These are phyloP conservation scores for Pararge aegeria DNA, from an alignment of 1,140 invertebrate genomes.

Conservation along the genomic window DNA sequence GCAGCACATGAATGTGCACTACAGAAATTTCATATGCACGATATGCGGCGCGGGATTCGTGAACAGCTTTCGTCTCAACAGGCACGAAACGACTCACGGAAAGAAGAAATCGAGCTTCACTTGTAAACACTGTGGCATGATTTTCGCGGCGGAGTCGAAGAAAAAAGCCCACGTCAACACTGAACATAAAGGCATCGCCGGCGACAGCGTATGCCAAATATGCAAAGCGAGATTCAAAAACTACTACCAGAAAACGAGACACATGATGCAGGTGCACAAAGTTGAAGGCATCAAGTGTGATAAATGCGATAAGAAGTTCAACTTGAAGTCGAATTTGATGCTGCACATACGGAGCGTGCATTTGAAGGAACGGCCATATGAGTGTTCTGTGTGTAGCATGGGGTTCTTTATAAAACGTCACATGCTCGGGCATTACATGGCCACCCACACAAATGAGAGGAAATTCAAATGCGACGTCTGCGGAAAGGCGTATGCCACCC, in stretches of 20 bases:
- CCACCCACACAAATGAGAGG: slow-evolving; percentile 68
- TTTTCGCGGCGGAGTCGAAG: slow-evolving; percentile 64
- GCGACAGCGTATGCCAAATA: slow-evolving; percentile 66
- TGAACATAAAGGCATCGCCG: slow-evolving; percentile 69
- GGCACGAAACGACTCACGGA: slow-evolving; percentile 62
- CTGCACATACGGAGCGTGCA: slow-evolving; percentile 68
- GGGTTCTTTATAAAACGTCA: slow-evolving; percentile 68
- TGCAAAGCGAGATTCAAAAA: slow-evolving; percentile 70
- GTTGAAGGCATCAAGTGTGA: slow-evolving; percentile 66
- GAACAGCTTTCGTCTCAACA: slow-evolving; percentile 60
- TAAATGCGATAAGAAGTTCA: slow-evolving; percentile 65
- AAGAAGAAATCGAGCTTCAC: slow-evolving; percentile 64
- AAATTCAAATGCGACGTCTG: slow-evolving; percentile 68
- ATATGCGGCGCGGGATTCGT: slow-evolving; percentile 67
- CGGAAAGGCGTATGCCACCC: slow-evolving; percentile 65
- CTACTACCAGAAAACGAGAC: slow-evolving; percentile 70
- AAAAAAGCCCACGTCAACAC: slow-evolving; percentile 67
- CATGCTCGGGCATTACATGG: slow-evolving; percentile 65
- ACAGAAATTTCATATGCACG: slow-evolving; percentile 68
- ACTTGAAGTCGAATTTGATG: slow-evolving; percentile 64
- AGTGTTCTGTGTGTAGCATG: slow-evolving; percentile 68
- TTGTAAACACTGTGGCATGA: slow-evolving; percentile 57
- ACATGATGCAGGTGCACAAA: slow-evolving; percentile 69
- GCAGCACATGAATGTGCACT: slow-evolving; percentile 72
- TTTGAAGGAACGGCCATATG: slow-evolving; percentile 64